These are phyloP conservation scores for Tupaia tana DNA, from an alignment of 2,113 vertebrate genomes.

Conservation along the genomic window DNA sequence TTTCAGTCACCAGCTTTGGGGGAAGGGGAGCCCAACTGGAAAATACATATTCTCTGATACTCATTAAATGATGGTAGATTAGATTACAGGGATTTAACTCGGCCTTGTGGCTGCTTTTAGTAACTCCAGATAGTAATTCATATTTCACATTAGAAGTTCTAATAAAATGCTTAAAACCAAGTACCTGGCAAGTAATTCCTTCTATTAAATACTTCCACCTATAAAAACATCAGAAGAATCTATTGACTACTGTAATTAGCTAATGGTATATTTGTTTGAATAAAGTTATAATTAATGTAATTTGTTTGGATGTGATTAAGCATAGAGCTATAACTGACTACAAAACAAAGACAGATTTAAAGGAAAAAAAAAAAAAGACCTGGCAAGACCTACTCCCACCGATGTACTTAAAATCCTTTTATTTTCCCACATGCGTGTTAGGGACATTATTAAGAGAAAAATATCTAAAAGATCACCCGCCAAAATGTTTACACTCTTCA, in stretches of 20 bases:
- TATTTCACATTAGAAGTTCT: background rate
- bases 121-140: background rate
- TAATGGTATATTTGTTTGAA: background rate
- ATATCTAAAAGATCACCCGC: background rate
- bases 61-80: background rate
- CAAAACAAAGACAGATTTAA: background rate
- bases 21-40: background rate
- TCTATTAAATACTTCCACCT: background rate
- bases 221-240: conserved; percentile 32
- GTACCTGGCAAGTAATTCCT: background rate
- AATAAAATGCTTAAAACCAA: conserved; percentile 4
- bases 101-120: background rate
- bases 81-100: conserved; percentile 3
- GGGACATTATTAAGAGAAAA: background rate
- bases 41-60: background rate
- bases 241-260: background rate
- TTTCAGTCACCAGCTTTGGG: background rate
- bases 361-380: background rate
- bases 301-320: background rate
- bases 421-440: background rate
- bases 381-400: background rate
- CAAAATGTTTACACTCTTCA: background rate
- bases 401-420: background rate
- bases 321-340: background rate
- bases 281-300: background rate